Base-by-base conservation (phyloP, 2,888 invertebrate genomes). In the Diadegma fenestrale region DNA sequence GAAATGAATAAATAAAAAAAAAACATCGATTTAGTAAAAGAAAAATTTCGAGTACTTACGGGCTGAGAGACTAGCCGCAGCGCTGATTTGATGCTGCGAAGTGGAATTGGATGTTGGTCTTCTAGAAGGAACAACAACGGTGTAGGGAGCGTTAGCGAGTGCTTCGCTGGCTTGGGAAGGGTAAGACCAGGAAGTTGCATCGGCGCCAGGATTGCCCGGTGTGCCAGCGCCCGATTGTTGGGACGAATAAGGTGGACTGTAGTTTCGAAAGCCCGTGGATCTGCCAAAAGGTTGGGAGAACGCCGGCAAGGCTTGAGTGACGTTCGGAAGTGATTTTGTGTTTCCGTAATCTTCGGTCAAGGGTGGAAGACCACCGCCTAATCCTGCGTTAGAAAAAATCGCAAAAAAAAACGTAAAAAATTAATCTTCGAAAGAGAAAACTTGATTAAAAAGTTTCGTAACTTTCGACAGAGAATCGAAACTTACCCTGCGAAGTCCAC, bases 41-140 rank as follows among this genome's bases (percentile, higher is more conserved):
- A 37, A 37, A 37, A 61, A 66, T 41, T 41, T 33, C 33, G 30
- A 58, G 19, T 17, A 96, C 97, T 96, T 94, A 97, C 97, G 96
- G 93, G 96, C 96, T 90, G 96, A 95, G 87, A 97, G 95, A 88
- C 96, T 96, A 84, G 96, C 96, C 82, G 97, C 95, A 64, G 97
- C 96, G 84, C 96, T 95, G 71, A 96, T 94, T 91, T 95, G 95
- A 80, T 92, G 90, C 71, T 90, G 91, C 12, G 89, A 76, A 1
- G 88, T 64, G 10, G 90, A 63, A 30, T 90, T 91, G 0, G 85
- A 80, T 1, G 79, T 75, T 69, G 83, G 88, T 45, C 88, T 82
- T 85, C 86, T 82, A 19, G 79, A 58, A 0, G 90, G 41, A 81
- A 88, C 76, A 84, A 89, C 51, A 81, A 89, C 45, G 26, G 51